Evolutionary conservation across 92 coral and sea anemone genomes (phyloP).

Genomic region (Paramuricea clavata): DNA sequence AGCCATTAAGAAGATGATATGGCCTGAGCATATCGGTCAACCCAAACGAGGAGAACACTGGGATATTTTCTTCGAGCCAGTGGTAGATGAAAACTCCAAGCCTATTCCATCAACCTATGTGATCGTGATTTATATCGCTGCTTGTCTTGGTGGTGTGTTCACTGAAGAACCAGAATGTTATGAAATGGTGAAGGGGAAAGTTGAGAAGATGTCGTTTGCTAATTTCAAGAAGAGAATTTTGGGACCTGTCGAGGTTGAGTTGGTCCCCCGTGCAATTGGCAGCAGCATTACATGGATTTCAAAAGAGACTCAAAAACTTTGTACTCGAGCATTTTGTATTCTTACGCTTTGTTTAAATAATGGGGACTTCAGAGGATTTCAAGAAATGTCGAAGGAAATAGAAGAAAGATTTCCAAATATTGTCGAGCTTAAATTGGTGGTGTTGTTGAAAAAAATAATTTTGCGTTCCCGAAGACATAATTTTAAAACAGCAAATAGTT

Average conservation of each 20-base stretch:
- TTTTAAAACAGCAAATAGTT: too few relatives aligned
- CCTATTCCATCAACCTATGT: neutral
- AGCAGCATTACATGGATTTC: neutral
- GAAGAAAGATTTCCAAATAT: neutral
- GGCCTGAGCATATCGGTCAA: neutral
- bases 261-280: too few relatives aligned
- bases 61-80: neutral
- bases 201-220: too few relatives aligned
- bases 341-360: too few relatives aligned
- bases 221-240: too few relatives aligned
- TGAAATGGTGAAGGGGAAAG: neutral
- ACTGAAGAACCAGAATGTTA: neutral
- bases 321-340: too few relatives aligned
- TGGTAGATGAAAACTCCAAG: neutral
- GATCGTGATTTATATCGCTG: neutral
- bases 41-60: conserved; percentile 3
- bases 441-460: too few relatives aligned
- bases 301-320: neutral
- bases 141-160: too few relatives aligned
- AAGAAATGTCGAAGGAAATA: too few relatives aligned
- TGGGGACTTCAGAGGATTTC: too few relatives aligned
- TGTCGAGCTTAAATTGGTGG: neutral
- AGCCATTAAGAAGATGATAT: neutral
- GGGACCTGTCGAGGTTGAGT: too few relatives aligned
- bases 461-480: too few relatives aligned